A percentile compares a stretch with the other conserved stretches of the same genome.
phyloP scores from a whole-genome alignment of 1,140 invertebrate species.

The Calycopis cecrops region DNA sequence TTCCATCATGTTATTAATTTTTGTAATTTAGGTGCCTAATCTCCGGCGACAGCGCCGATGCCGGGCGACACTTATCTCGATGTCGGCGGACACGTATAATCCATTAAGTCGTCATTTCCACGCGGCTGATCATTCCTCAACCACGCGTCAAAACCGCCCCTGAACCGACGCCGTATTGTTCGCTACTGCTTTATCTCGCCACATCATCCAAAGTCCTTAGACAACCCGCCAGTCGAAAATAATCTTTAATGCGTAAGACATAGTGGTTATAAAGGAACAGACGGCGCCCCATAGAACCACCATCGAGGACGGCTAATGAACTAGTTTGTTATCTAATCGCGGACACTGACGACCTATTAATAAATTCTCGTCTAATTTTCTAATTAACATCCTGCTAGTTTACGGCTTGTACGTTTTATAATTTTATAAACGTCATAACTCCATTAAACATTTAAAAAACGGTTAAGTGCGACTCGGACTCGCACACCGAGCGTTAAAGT shows the following conservation, averaged over 20 bases:
- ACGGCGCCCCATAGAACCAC: slow-evolving; percentile 23
- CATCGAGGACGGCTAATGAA: slow-evolving; percentile 54
- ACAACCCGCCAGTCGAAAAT: slow-evolving; percentile 25
- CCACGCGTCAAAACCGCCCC: slow-evolving; percentile 62
- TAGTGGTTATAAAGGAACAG: background rate
- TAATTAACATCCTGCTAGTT: slow-evolving; percentile 60
- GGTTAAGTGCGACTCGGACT: too few relatives aligned
- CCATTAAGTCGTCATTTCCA: slow-evolving; percentile 74
- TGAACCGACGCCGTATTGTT: slow-evolving; percentile 56
- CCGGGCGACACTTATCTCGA: slow-evolving; percentile 66
- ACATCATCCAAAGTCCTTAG: slow-evolving; percentile 40
- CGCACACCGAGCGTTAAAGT: too few relatives aligned
- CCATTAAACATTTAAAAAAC: background rate
- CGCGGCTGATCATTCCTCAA: slow-evolving; percentile 67
- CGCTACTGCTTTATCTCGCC: slow-evolving; percentile 61
- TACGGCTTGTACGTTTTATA: slow-evolving; percentile 5
- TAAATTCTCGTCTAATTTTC: slow-evolving; percentile 67
- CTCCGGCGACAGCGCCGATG: slow-evolving; percentile 58
- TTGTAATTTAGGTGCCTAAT: slow-evolving; percentile 67
- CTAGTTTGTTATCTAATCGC: slow-evolving; percentile 71
- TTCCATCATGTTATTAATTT: slow-evolving; percentile 70
- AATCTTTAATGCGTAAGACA: slow-evolving; percentile 16
- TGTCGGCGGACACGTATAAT: slow-evolving; percentile 70
- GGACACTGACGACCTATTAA: slow-evolving; percentile 62
- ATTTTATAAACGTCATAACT: background rate